Evolutionary conservation across 2,888 invertebrate species (phyloP).

Genomic region (Leptopilina drosophilae): DNA sequence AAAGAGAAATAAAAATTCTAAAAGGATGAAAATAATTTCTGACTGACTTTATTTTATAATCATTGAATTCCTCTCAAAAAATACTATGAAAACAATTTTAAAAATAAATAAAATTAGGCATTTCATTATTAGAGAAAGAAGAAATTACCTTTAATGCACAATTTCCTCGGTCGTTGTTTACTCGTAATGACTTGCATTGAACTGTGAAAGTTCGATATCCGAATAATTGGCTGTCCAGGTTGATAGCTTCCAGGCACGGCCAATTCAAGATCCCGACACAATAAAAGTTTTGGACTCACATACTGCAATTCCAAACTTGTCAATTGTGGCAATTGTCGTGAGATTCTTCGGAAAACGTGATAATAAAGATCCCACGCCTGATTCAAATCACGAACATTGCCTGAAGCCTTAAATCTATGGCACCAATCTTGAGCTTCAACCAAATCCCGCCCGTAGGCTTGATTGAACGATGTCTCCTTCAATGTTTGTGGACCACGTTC

Average conservation of each 20-base stretch:
- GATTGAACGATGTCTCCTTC: slow-evolving; percentile 97
- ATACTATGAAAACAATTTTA: too few relatives aligned
- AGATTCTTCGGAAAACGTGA: slow-evolving; percentile 97
- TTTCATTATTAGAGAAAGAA: too few relatives aligned
- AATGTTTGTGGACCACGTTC: slow-evolving; percentile 96
- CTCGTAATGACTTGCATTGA: slow-evolving; percentile 97
- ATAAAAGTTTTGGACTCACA: slow-evolving; percentile 94
- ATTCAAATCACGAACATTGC: slow-evolving; percentile 93
- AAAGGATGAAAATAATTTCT: too few relatives aligned
- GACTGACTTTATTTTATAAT: too few relatives aligned
- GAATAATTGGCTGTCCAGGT: slow-evolving; percentile 92
- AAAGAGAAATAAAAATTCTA: not conserved
- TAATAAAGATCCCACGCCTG: slow-evolving; percentile 99
- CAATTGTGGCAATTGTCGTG: slow-evolving; percentile 94
- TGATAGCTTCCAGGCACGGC: slow-evolving; percentile 99
- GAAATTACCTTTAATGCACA: slow-evolving; percentile 86
- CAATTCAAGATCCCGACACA: slow-evolving; percentile 94
- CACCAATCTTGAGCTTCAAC: slow-evolving; percentile 98
- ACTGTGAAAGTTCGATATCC: slow-evolving; percentile 93
- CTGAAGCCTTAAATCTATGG: slow-evolving; percentile 89
- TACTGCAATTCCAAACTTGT: slow-evolving; percentile 95
- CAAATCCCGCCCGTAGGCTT: slow-evolving; percentile 96
- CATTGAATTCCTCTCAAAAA: too few relatives aligned
- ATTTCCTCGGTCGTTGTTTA: slow-evolving; percentile 97
- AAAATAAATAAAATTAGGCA: too few relatives aligned